Percentiles rank a stretch among this genome's conserved stretches.
Evolutionary conservation across 2,888 invertebrate genomes (phyloP).

Genomic region (Lathronympha strigana): DNA sequence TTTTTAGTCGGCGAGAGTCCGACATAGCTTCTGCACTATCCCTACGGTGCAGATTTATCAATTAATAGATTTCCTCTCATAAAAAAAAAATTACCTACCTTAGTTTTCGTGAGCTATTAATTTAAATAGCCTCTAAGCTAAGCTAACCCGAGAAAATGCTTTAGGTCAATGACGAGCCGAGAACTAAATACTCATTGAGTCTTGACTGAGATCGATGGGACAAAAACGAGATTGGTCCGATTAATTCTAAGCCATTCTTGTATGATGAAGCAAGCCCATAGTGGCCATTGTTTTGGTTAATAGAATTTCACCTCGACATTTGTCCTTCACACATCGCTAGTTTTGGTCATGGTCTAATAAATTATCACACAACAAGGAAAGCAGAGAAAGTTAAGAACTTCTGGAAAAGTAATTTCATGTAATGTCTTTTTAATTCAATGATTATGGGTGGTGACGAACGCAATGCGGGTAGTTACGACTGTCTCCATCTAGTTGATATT

Average conservation of each 20-base stretch:
- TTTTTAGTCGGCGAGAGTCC: too few species aligned
- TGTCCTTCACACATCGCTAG: conserved; percentile 54
- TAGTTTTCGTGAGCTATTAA: conserved; percentile 44
- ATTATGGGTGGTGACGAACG: conserved; percentile 47
- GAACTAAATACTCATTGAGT: conserved; percentile 60
- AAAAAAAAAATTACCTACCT: too few species aligned
- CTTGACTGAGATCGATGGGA: conserved; percentile 54
- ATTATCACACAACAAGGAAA: conserved; percentile 45
- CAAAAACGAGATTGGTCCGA: conserved; percentile 58
- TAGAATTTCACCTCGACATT: conserved; percentile 50
- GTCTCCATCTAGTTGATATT: too few species aligned
- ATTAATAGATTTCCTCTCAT: too few species aligned
- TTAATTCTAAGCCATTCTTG: conserved; percentile 50
- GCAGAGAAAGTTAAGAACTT: conserved; percentile 60
- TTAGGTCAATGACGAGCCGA: conserved; percentile 69
- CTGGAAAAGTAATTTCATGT: conserved; percentile 52
- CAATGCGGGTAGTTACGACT: conserved; percentile 7
- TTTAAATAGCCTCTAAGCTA: conserved; percentile 58
- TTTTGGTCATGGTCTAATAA: conserved; percentile 50
- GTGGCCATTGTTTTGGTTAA: conserved; percentile 53
- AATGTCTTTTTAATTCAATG: conserved; percentile 61
- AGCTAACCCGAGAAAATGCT: conserved; percentile 70
- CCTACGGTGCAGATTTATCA: too few species aligned
- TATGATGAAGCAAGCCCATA: conserved; percentile 41
- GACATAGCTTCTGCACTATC: too few species aligned